Evolutionary conservation across 2,113 vertebrate species (phyloP).

Genomic region (Corydoras sp.): DNA sequence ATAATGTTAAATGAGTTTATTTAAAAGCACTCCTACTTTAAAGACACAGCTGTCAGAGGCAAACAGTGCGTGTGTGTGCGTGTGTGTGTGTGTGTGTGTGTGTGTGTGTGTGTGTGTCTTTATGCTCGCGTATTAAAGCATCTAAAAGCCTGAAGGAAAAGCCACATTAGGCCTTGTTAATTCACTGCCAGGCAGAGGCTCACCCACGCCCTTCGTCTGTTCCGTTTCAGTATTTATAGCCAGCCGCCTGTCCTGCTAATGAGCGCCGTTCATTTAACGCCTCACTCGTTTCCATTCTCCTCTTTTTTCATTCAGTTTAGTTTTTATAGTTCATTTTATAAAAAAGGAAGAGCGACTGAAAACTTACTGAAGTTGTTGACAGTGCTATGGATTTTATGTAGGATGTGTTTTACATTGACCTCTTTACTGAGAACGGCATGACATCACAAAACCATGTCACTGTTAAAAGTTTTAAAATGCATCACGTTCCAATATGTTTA

Average conservation of each 20-base stretch:
- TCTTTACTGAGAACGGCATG: too few relatives aligned
- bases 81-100: not conserved
- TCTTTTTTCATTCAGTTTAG: not conserved
- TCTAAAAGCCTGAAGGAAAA: not conserved
- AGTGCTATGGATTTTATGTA: too few relatives aligned
- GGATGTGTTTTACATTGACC: too few relatives aligned
- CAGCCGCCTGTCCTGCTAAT: conserved; percentile 1
- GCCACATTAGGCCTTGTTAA: conserved; percentile 6
- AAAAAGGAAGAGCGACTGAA: not conserved
- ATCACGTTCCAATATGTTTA: too few relatives aligned
- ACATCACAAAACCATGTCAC: too few relatives aligned
- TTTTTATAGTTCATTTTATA: conserved; percentile 1
- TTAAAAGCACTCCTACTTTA: not conserved
- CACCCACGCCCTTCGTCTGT: conserved; percentile 26
- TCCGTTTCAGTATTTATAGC: conserved; percentile 26
- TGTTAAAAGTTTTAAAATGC: too few relatives aligned
- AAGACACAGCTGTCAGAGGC: not conserved
- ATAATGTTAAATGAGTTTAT: too few relatives aligned
- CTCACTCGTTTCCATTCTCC: conserved; percentile 13
- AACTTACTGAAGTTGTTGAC: too few relatives aligned
- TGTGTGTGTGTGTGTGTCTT: not conserved
- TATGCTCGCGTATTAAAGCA: too few relatives aligned
- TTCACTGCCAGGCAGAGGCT: conserved; percentile 30
- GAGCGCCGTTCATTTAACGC: not conserved
- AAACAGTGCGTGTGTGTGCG: too few relatives aligned